A percentile compares a stretch with the other conserved stretches of the same genome.
Evolutionary conservation across 2,888 invertebrate genomes (phyloP).

Genomic region (Villa cingulata): DNA sequence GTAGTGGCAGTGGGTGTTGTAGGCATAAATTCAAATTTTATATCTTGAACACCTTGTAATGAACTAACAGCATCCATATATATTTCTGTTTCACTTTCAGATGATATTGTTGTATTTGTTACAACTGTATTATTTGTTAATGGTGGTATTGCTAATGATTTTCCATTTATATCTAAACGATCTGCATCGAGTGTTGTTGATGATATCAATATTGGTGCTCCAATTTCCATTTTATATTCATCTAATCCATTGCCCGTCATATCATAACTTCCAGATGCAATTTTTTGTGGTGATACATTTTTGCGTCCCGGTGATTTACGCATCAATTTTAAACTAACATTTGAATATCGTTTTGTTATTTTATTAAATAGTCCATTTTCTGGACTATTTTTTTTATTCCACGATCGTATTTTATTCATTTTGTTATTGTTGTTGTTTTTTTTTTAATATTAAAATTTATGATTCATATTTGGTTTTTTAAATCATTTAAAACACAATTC

Average conservation of each 20-base stretch:
- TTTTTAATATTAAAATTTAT: background rate
- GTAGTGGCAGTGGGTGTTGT: conserved; percentile 5
- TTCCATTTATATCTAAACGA: conserved; percentile 22
- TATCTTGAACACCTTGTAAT: conserved; percentile 17
- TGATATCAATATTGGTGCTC: conserved; percentile 33
- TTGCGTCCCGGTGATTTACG: conserved; percentile 23
- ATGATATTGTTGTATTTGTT: conserved; percentile 11
- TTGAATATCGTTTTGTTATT: conserved; percentile 32
- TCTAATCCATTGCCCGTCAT: conserved; percentile 30
- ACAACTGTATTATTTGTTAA: background rate
- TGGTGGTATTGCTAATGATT: background rate
- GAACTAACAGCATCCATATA: conserved; percentile 30
- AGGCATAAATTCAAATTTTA: conserved; percentile 15
- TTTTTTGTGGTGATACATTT: conserved; percentile 25
- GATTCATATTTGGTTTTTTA: too few species aligned
- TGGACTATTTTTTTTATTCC: conserved; percentile 18
- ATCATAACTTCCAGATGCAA: conserved; percentile 31
- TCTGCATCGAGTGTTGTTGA: conserved; percentile 33
- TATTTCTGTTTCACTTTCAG: conserved; percentile 29
- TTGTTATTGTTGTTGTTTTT: background rate
- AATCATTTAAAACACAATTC: too few species aligned
- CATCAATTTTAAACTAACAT: conserved; percentile 28
- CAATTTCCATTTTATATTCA: conserved; percentile 33
- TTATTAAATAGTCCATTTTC: conserved; percentile 26
- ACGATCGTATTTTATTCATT: conserved; percentile 18